Evolutionary conservation across 2,113 vertebrate genomes (phyloP).

Genomic region (Recurvirostra avosetta): DNA sequence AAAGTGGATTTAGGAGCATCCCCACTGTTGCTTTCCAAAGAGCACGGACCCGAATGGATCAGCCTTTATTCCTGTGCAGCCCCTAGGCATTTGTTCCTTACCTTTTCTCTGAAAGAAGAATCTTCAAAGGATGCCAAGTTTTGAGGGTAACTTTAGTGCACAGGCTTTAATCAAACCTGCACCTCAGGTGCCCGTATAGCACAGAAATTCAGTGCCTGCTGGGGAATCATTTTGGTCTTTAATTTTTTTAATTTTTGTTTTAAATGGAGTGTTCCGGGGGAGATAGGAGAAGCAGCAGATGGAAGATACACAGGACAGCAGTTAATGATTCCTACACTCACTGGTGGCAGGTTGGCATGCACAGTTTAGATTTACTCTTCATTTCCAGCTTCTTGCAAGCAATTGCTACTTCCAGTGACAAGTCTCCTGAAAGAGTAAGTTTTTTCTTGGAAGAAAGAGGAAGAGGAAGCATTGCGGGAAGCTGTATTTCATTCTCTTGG

Average conservation of each 20-base stretch:
- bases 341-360: not conserved
- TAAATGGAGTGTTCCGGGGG: not conserved
- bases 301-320: not conserved
- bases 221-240: not conserved
- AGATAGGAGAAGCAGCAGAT: not conserved
- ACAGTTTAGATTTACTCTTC: not conserved
- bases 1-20: not conserved
- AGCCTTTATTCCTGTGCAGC: not conserved
- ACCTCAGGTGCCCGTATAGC: not conserved
- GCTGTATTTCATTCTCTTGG: not conserved
- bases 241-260: not conserved
- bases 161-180: not conserved
- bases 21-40: not conserved
- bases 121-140: not conserved
- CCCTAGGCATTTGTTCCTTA: not conserved
- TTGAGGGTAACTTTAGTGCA: not conserved
- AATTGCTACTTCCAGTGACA: not conserved
- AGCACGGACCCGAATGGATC: not conserved
- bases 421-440: not conserved
- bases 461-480: not conserved
- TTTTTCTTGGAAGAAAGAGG: not conserved
- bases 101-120: not conserved
- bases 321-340: not conserved
- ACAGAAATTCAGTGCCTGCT: not conserved
- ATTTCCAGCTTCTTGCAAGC: not conserved